Conservation (phyloP, 2,797 vertebrate species). For the Falco rusticolus region DNA sequence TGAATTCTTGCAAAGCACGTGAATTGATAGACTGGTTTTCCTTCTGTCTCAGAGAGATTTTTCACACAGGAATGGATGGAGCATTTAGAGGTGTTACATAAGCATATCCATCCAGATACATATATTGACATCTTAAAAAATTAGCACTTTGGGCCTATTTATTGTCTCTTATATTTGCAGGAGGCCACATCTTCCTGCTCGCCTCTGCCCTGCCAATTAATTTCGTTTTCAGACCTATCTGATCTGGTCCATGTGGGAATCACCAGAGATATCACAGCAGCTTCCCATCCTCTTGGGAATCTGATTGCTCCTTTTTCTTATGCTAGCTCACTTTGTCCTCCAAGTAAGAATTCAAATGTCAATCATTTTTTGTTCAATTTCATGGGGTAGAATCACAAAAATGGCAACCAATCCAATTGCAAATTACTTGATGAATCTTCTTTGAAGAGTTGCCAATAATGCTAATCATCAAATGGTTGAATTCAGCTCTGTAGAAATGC, state of each 20-base stretch:
- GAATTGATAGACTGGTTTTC: background rate
- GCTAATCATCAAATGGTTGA: slow-evolving; percentile 95
- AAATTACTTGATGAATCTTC: slow-evolving; percentile 93
- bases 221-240: slow-evolving; percentile 16
- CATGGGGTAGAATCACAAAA: slow-evolving; percentile 81
- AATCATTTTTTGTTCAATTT: slow-evolving; percentile 82
- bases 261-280: slow-evolving; percentile 32
- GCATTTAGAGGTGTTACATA: background rate
- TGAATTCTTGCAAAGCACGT: background rate
- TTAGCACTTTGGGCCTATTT: background rate
- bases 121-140: background rate
- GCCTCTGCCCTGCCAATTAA: background rate
- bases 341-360: slow-evolving; percentile 80
- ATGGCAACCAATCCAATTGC: slow-evolving; percentile 82
- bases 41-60: background rate
- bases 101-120: background rate
- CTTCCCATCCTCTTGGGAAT: slow-evolving; percentile 35
- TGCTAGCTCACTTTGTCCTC: slow-evolving; percentile 62
- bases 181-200: background rate
- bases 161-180: background rate
- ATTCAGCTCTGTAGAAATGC: slow-evolving; percentile 89
- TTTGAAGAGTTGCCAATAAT: slow-evolving; percentile 98
- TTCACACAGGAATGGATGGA: background rate
- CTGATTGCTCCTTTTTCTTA: slow-evolving; percentile 55
- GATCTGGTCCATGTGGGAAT: slow-evolving; percentile 27